phyloP scores from a whole-genome alignment of 2,888 invertebrate species.

The Aporophyla lueneburgensis region DNA sequence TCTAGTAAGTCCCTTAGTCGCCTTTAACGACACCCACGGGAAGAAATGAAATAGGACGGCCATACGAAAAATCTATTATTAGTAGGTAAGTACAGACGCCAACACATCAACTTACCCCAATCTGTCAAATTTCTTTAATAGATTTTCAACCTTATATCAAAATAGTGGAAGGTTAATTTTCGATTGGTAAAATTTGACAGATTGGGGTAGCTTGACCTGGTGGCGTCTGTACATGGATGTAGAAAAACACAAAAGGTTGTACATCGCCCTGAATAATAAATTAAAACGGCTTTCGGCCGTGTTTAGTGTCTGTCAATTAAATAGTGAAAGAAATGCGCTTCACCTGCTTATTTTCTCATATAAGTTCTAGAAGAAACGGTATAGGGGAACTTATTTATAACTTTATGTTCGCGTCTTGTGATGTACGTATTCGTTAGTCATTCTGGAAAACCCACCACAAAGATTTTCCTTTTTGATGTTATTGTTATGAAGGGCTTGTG shows the following conservation, averaged over 20 bases:
- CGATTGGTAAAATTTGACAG: too few species aligned
- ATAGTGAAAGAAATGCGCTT: background rate
- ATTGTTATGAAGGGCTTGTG: too few species aligned
- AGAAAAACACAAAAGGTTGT: background rate
- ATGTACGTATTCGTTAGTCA: constrained; percentile 8
- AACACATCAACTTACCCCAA: too few species aligned
- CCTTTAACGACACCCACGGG: too few species aligned
- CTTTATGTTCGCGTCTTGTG: constrained; percentile 1
- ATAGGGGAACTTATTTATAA: constrained; percentile 11
- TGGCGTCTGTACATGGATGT: too few species aligned
- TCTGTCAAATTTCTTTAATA: too few species aligned
- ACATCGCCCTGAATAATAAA: constrained; percentile 3
- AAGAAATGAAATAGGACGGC: too few species aligned
- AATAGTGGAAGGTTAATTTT: too few species aligned
- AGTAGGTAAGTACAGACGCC: background rate
- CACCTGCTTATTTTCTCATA: constrained; percentile 49
- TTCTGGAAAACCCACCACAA: background rate
- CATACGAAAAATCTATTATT: too few species aligned
- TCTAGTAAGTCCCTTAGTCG: too few species aligned
- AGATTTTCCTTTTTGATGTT: background rate
- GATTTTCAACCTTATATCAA: too few species aligned
- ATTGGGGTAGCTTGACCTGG: too few species aligned
- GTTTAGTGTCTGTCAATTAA: background rate
- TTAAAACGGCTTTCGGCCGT: background rate
- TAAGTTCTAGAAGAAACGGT: constrained; percentile 24